These are phyloP conservation scores for Neosilurus hyrtlii DNA, from an alignment of 2,797 vertebrate genomes.

Conservation along the genomic window DNA sequence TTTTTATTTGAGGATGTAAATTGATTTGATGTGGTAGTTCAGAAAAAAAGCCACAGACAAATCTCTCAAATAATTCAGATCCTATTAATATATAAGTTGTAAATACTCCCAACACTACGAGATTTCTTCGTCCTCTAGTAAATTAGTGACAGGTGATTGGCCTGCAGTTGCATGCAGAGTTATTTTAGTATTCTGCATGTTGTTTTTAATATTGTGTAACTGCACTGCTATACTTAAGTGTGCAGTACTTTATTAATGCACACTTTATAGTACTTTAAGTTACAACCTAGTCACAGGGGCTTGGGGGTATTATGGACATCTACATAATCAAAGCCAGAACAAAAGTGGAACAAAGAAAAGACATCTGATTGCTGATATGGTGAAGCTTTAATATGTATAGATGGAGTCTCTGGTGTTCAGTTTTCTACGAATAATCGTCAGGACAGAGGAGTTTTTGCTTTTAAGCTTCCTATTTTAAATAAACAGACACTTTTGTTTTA, in stretches of 20 bases:
- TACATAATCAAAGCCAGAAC: background rate
- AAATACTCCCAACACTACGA: background rate
- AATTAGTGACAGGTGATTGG: background rate
- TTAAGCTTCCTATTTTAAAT: no score
- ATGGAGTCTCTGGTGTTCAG: no score
- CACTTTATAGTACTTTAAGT: background rate
- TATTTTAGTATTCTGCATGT: no score
- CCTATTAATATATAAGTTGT: background rate
- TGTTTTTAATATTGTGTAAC: background rate
- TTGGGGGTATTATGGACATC: background rate
- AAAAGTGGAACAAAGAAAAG: background rate
- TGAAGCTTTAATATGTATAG: no score
- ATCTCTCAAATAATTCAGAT: background rate
- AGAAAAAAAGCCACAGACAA: background rate
- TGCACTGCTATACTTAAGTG: background rate
- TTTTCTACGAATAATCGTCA: no score
- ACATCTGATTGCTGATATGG: background rate
- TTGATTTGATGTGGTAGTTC: background rate
- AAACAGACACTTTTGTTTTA: no score
- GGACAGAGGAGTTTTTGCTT: no score
- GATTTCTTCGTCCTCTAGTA: background rate
- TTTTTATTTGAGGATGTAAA: background rate
- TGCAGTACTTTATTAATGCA: background rate
- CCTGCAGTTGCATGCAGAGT: background rate
- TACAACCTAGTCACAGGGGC: background rate